These are phyloP conservation scores for Megaceryle alcyon DNA, from an alignment of 2,797 vertebrate species.

Conservation along the genomic window DNA sequence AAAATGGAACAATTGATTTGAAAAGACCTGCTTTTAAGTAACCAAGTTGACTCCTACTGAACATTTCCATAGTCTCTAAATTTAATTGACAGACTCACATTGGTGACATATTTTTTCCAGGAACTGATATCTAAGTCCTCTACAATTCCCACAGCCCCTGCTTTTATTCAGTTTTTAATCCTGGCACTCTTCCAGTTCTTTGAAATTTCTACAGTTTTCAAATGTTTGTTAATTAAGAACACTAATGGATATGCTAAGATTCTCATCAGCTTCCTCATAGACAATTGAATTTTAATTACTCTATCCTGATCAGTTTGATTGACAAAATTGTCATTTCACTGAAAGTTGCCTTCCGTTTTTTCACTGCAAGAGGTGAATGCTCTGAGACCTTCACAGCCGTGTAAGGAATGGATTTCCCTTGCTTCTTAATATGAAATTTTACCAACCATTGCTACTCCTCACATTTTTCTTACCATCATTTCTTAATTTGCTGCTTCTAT, in stretches of 20 bases:
- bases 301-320: not conserved
- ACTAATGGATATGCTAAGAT: not conserved
- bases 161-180: not conserved
- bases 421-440: not conserved
- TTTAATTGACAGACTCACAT: not conserved
- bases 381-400: not conserved
- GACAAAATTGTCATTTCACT: conserved; percentile 1
- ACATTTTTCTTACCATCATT: not conserved
- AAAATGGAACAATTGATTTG: not conserved
- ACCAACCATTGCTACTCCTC: not conserved
- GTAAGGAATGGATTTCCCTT: not conserved
- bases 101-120: not conserved
- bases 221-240: conserved; percentile 30
- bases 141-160: not conserved
- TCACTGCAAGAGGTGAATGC: not conserved
- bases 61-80: not conserved
- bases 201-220: conserved; percentile 4
- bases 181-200: not conserved
- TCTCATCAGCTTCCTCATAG: not conserved
- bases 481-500: not conserved
- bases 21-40: not conserved
- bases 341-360: not conserved
- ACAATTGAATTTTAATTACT: not conserved
- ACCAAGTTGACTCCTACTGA: not conserved
- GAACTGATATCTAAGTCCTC: not conserved